Percentiles rank a stretch among this genome's conserved stretches.
phyloP scores from a whole-genome alignment of 2,888 invertebrate species.

The Hydropsyche betteni region DNA sequence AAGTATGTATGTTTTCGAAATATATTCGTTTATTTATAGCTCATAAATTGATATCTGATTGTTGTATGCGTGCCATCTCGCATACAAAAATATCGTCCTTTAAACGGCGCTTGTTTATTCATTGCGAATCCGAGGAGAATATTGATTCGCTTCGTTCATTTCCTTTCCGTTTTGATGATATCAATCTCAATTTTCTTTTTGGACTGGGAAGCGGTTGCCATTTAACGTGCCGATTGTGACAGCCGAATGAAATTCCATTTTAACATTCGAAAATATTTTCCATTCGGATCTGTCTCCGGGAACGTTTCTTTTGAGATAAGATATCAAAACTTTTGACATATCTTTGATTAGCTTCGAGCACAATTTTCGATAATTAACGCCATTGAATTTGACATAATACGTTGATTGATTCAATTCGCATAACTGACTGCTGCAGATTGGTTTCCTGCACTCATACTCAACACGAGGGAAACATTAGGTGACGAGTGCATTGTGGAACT shows the following conservation, averaged over 20 bases:
- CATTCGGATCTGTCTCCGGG: not conserved
- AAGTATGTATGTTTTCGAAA: no score
- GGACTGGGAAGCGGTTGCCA: not conserved
- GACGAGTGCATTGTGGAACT: slow-evolving; percentile 37
- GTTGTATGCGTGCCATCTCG: no score
- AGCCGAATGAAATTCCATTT: not conserved
- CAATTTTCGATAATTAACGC: not conserved
- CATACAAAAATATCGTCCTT: not conserved
- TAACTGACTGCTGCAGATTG: slow-evolving; percentile 24
- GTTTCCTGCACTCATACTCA: slow-evolving; percentile 31
- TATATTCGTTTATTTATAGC: not conserved
- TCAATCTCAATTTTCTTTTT: slow-evolving; percentile 23
- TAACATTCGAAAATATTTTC: not conserved
- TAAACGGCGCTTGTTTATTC: slow-evolving; percentile 6
- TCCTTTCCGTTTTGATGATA: slow-evolving; percentile 16
- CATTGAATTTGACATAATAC: not conserved
- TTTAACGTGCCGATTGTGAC: slow-evolving; percentile 4
- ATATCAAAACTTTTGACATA: not conserved
- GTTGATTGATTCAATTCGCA: not conserved
- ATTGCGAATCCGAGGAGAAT: not conserved
- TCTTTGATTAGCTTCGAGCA: not conserved
- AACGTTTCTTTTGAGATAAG: no score
- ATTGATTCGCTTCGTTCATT: slow-evolving; percentile 18
- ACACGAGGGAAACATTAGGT: slow-evolving; percentile 41
- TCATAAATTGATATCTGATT: not conserved